Conservation (phyloP, 2,113 vertebrate species). For the Vireo altiloquus region DNA sequence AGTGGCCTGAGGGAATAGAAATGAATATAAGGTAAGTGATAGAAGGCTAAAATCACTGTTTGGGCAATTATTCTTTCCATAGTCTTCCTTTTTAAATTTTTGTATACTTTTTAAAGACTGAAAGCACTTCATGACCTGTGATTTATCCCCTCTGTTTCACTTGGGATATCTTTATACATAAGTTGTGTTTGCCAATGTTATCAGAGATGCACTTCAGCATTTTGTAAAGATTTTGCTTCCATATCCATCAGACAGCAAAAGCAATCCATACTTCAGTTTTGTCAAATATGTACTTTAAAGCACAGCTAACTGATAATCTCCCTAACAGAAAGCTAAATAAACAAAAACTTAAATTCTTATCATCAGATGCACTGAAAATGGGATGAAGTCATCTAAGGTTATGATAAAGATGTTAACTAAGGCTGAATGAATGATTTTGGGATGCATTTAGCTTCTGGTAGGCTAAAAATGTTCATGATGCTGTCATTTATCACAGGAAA, state of each 20-base stretch:
- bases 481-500: not conserved
- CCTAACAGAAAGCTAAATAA: not conserved
- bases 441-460: not conserved
- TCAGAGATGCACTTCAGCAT: not conserved
- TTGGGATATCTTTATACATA: not conserved
- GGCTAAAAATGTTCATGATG: rapidly evolving
- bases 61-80: not conserved
- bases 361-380: not conserved
- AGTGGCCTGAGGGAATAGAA: not conserved
- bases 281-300: not conserved
- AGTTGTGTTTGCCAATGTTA: not conserved
- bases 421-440: not conserved
- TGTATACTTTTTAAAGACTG: not conserved
- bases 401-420: not conserved
- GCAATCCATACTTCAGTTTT: not conserved
- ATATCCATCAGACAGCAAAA: not conserved
- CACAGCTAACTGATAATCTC: not conserved
- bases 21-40: not conserved
- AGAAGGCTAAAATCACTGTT: not conserved
- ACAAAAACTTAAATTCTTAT: not conserved
- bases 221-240: not conserved
- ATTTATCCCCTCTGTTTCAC: not conserved
- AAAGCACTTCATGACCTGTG: not conserved
- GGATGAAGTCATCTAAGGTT: not conserved
- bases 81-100: not conserved